Conservation (phyloP, 2,113 vertebrate species). For the Hipposideros armiger region DNA sequence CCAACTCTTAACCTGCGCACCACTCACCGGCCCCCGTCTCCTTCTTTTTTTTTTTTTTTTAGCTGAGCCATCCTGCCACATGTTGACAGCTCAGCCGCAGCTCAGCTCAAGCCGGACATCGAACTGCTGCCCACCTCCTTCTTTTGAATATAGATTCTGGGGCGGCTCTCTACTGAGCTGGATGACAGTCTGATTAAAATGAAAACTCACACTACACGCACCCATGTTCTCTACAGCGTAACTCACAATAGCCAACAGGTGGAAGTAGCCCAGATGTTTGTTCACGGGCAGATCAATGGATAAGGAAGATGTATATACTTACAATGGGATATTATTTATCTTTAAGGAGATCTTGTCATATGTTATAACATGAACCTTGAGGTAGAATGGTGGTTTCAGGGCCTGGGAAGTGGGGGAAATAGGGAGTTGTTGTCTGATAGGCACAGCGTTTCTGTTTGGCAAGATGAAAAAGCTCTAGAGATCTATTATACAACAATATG, state of each 20-base stretch:
- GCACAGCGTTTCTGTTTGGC: slow-evolving; percentile 2
- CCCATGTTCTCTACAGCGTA: not conserved
- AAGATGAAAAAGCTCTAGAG: slow-evolving; percentile 13
- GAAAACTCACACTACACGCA: not conserved
- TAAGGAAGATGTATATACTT: not conserved
- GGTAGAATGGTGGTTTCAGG: slow-evolving; percentile 16
- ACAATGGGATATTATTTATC: not conserved
- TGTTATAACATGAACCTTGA: not conserved
- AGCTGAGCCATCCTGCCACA: too few relatives aligned
- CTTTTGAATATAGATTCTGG: not conserved
- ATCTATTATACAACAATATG: not conserved
- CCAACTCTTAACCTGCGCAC: too few relatives aligned
- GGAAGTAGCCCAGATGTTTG: not conserved
- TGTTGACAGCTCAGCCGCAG: too few relatives aligned
- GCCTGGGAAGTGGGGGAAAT: not conserved
- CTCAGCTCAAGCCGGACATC: too few relatives aligned
- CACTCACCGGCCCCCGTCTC: too few relatives aligned
- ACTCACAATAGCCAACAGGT: not conserved
- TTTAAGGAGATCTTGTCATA: not conserved
- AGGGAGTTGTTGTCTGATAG: not conserved
- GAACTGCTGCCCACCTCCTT: not conserved
- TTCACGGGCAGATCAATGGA: not conserved
- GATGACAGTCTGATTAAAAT: not conserved
- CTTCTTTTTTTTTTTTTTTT: too few relatives aligned
- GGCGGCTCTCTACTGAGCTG: not conserved